Base-by-base conservation (phyloP, 2,797 vertebrate species). In the Catamblyrhynchus diadema region DNA sequence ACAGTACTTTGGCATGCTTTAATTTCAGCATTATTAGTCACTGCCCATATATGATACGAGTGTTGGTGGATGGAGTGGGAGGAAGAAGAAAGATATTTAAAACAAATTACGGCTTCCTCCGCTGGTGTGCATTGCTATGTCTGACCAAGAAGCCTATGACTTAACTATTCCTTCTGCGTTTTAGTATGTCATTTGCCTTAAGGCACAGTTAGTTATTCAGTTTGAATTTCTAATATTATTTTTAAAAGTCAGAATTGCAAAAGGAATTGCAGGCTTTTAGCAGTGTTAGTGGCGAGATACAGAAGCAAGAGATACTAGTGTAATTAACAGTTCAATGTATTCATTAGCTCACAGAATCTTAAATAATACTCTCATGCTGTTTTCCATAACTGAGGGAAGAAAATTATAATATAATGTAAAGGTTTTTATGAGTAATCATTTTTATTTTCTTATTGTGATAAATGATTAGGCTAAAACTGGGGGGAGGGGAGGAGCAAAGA, bases 21-120 rank as follows among this genome's bases (percentile, higher is more conserved):
- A 87, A 85, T 93, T 88, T 67, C 78, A 87, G 45, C 56, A 18
- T 88, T 90, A 82, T 78, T 92, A 93, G 85, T 96, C 89, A 86
- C 66, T 94, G 65, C 54, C 81, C 45, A 2, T 83, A 60, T 54
- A 81, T 0, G 35, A 86, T 71, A 73, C 0, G 0, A 92, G 65
- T 69, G 89, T 88, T 90, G 87, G 87, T 90, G 70, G 66, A 81
- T 93, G 41, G 47, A 62, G 92, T 87, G 54, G 91, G 94, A 83
- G 72, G 65, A 88, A 75, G 47, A 69, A 81, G 59, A 81, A 86
- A 39, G 93, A 81, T 71, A 70, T 39, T 94, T 93, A 69, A 66
- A 91, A 92, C 89, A 81, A 70, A 88, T 90, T 69, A 81, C 28
- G 12, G 30, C 61, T 93, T 95, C 61, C 28, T 93, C 24, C n/a